Percentiles rank a stretch among this genome's conserved stretches.
phyloP scores from a whole-genome alignment of 2,888 invertebrate genomes.

The Apocheima hispidaria region DNA sequence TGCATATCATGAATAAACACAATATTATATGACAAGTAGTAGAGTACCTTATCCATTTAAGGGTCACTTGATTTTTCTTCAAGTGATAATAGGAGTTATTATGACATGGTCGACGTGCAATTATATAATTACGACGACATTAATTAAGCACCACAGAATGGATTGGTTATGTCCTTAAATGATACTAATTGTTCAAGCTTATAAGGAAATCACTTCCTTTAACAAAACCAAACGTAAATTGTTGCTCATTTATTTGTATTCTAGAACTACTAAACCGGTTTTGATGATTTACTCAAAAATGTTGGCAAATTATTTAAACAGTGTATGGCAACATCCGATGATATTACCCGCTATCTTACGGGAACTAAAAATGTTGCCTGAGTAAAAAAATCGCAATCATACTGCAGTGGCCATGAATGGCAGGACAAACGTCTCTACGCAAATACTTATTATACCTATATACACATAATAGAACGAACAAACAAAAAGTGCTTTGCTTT shows the following conservation, averaged over 20 bases:
- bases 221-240: background rate
- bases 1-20: background rate
- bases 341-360: too few relatives aligned
- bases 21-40: background rate
- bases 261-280: background rate
- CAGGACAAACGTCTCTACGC: too few relatives aligned
- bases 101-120: background rate
- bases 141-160: background rate
- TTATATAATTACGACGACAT: slow-evolving; percentile 1
- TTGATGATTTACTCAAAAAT: slow-evolving; percentile 5
- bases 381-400: too few relatives aligned
- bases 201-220: slow-evolving; percentile 6
- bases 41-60: background rate
- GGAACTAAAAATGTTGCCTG: too few relatives aligned
- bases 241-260: background rate
- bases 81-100: background rate
- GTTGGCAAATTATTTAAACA: too few relatives aligned
- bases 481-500: too few relatives aligned
- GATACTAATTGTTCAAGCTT: slow-evolving; percentile 4
- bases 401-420: too few relatives aligned
- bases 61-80: background rate
- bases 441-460: too few relatives aligned
- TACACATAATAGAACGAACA: too few relatives aligned
- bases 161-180: background rate
- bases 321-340: too few relatives aligned